phyloP scores from a whole-genome alignment of 1,140 invertebrate species.

The Euwallacea similis region DNA sequence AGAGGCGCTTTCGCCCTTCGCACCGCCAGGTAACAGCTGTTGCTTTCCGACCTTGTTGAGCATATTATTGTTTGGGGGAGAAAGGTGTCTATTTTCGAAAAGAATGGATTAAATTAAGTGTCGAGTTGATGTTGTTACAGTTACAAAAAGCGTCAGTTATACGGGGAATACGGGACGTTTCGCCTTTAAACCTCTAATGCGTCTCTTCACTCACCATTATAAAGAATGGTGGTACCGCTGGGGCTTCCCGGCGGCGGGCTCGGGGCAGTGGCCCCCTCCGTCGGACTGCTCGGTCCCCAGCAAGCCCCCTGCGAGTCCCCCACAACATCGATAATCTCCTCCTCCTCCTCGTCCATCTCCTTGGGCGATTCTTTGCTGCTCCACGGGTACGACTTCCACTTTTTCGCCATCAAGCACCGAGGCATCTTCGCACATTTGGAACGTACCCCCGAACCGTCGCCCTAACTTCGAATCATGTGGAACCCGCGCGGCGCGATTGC shows the following conservation, averaged over 20 bases:
- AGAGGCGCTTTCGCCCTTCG: not conserved
- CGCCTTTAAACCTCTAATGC: too few relatives aligned
- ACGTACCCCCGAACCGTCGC: conserved; percentile 35
- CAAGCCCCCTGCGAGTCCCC: conserved; percentile 62
- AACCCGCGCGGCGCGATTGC: conserved; percentile 7
- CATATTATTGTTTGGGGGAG: not conserved
- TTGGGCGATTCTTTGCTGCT: conserved; percentile 51
- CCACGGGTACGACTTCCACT: conserved; percentile 85
- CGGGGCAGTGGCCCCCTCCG: conserved; percentile 71
- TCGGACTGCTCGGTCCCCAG: conserved; percentile 72
- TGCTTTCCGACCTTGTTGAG: conserved; percentile 19
- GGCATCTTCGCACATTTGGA: conserved; percentile 63
- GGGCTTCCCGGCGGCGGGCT: conserved; percentile 68
- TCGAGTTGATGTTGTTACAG: too few relatives aligned
- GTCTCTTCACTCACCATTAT: conserved; percentile 61
- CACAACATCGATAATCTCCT: conserved; percentile 83
- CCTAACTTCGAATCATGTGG: not conserved
- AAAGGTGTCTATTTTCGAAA: too few relatives aligned
- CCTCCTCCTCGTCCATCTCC: conserved; percentile 61
- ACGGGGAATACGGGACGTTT: too few relatives aligned
- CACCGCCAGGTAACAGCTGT: conserved; percentile 27
- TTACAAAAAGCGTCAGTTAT: too few relatives aligned
- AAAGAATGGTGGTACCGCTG: conserved; percentile 62
- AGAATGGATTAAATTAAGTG: too few relatives aligned
- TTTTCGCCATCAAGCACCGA: conserved; percentile 87